A percentile compares a stretch with the other conserved stretches of the same genome.
phyloP scores from a whole-genome alignment of 1,140 invertebrate species.

The Zaprionus vittiger region DNA sequence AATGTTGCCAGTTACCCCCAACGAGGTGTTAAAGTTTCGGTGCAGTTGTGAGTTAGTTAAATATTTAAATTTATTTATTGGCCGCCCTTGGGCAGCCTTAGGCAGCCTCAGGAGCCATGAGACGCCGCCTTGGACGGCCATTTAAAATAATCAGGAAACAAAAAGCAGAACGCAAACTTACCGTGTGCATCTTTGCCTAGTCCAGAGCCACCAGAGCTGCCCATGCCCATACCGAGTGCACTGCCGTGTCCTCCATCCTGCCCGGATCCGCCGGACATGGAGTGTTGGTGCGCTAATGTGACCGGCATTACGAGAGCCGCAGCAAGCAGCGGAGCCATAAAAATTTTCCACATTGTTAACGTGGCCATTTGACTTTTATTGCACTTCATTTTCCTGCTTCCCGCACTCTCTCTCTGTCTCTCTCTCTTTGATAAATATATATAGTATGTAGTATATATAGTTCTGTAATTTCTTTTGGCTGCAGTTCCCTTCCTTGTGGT shows the following conservation, averaged over 20 bases:
- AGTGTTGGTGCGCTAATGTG: constrained; percentile 82
- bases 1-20: constrained; percentile 25
- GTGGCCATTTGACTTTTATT: constrained; percentile 84
- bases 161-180: constrained; percentile 61
- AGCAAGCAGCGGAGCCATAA: constrained; percentile 70
- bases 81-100: constrained; percentile 37
- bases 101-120: constrained; percentile 23
- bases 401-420: constrained; percentile 9
- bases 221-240: constrained; percentile 48
- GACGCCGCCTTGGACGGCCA: constrained; percentile 6
- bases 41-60: constrained; percentile 64
- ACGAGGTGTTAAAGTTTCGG: constrained; percentile 66
- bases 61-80: constrained; percentile 82
- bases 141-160: constrained; percentile 77
- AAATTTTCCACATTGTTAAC: constrained; percentile 84
- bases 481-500: constrained; percentile 30
- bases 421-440: constrained; percentile 27
- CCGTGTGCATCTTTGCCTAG: constrained; percentile 78
- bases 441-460: constrained; percentile 11
- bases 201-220: constrained; percentile 40
- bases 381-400: constrained; percentile 70
- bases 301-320: constrained; percentile 72
- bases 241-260: constrained; percentile 37
- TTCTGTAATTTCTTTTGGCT: constrained; percentile 52
- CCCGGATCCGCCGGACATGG: constrained; percentile 59